Conservation (phyloP, 2,113 vertebrate genomes). For the Myanophis thanlyinensis region DNA sequence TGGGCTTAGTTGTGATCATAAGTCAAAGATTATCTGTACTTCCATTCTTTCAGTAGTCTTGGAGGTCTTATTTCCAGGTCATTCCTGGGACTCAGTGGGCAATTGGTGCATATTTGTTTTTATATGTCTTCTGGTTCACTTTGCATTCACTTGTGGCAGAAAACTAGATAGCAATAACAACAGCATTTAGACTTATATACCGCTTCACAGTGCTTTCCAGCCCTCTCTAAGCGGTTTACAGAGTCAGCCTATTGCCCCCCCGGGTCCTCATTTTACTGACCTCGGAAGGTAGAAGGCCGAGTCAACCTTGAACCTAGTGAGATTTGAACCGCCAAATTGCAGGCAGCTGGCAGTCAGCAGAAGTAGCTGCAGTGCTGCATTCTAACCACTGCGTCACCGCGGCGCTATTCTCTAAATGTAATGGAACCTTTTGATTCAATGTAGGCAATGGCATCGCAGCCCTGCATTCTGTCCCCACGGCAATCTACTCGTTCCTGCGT, state of each 20-base stretch:
- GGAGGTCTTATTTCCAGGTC: not conserved
- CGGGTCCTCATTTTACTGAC: too few relatives aligned
- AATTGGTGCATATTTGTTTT: not conserved
- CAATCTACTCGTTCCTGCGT: conserved; percentile 94
- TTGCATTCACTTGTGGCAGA: fast-evolving
- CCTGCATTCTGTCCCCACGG: conserved; percentile 93
- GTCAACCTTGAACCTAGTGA: too few relatives aligned
- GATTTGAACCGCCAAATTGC: too few relatives aligned
- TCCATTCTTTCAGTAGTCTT: not conserved
- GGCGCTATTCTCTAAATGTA: not conserved
- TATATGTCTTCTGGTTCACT: not conserved
- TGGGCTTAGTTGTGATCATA: too few relatives aligned
- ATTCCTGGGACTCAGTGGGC: not conserved
- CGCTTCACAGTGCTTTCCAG: too few relatives aligned
- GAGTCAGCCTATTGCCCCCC: too few relatives aligned
- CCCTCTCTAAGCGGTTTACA: too few relatives aligned
- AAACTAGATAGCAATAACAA: not conserved
- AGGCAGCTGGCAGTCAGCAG: too few relatives aligned
- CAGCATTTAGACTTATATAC: too few relatives aligned
- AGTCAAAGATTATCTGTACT: not conserved
- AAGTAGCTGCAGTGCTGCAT: too few relatives aligned
- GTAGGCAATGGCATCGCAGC: conserved; percentile 94
- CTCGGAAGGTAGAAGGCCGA: too few relatives aligned
- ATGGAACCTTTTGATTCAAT: not conserved
- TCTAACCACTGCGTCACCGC: too few relatives aligned